Conservation (phyloP, 2,888 invertebrate species). For the Drosophila putrida region DNA sequence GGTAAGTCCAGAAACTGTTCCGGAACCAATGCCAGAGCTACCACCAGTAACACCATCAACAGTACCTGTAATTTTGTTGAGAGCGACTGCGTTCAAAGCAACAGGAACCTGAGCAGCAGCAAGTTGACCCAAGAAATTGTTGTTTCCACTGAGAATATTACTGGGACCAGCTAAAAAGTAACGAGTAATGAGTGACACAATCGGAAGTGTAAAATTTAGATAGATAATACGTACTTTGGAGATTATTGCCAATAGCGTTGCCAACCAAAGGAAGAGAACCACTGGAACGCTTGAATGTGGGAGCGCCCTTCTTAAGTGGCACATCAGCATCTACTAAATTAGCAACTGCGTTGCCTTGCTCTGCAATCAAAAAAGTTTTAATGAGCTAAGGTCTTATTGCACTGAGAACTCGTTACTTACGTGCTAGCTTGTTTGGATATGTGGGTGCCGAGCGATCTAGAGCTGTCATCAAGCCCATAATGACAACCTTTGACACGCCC, state of each 20-base stretch:
- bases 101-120: slow-evolving; percentile 14
- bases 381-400: not conserved
- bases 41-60: slow-evolving; percentile 6
- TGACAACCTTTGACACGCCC: slow-evolving; percentile 61
- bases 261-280: slow-evolving; percentile 22
- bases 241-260: slow-evolving; percentile 17
- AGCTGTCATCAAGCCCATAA: slow-evolving; percentile 62
- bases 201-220: rapidly evolving
- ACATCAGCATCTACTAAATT: slow-evolving; percentile 39
- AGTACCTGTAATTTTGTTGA: slow-evolving; percentile 17
- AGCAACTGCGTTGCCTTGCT: slow-evolving; percentile 25
- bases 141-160: slow-evolving; percentile 17
- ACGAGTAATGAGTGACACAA: not conserved
- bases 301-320: slow-evolving; percentile 21
- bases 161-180: not conserved
- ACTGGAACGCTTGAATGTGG: slow-evolving; percentile 48
- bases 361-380: slow-evolving; percentile 10
- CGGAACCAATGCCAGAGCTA: not conserved
- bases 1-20: not conserved
- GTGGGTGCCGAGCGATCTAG: slow-evolving; percentile 42
- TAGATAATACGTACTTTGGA: slow-evolving; percentile 16
- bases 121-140: slow-evolving; percentile 7
- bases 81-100: not conserved
- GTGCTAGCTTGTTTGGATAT: slow-evolving; percentile 5
- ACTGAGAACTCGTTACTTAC: slow-evolving; percentile 17